Evolutionary conservation across 2,888 invertebrate genomes (phyloP).

Genomic region (Ectropis crepuscularia): DNA sequence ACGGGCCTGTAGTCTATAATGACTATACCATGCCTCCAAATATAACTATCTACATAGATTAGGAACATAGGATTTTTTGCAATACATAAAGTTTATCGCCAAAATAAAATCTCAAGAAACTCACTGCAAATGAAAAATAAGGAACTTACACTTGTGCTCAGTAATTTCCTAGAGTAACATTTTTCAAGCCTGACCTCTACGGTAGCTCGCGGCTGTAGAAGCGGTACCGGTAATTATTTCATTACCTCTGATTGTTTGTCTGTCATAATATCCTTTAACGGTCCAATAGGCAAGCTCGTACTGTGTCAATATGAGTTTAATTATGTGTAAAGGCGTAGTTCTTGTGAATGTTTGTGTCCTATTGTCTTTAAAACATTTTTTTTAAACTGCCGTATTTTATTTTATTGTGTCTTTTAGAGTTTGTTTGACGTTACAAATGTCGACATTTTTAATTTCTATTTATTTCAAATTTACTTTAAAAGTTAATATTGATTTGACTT

Average conservation of each 20-base stretch:
- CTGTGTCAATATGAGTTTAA: constrained; percentile 20
- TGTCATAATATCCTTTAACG: constrained; percentile 25
- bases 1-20: too few relatives aligned
- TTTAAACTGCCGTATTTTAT: too few relatives aligned
- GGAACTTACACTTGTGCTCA: background rate
- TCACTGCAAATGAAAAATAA: background rate
- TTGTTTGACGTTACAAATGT: too few relatives aligned
- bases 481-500: too few relatives aligned
- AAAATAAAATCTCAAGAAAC: background rate
- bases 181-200: constrained; percentile 15
- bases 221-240: constrained; percentile 14
- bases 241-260: constrained; percentile 21
- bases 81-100: too few relatives aligned
- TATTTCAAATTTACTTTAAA: too few relatives aligned
- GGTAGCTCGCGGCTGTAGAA: constrained; percentile 14
- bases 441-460: too few relatives aligned
- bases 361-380: background rate
- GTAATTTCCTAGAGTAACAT: constrained; percentile 10
- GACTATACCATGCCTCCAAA: too few relatives aligned
- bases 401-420: too few relatives aligned
- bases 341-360: background rate
- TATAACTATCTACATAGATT: too few relatives aligned
- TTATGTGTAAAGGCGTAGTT: background rate
- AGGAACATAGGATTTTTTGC: too few relatives aligned
- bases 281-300: constrained; percentile 16